A percentile compares a stretch with the other conserved stretches of the same genome.
These are phyloP conservation scores for Poecilia velifera DNA, from an alignment of 2,797 vertebrate species.

Conservation along the genomic window DNA sequence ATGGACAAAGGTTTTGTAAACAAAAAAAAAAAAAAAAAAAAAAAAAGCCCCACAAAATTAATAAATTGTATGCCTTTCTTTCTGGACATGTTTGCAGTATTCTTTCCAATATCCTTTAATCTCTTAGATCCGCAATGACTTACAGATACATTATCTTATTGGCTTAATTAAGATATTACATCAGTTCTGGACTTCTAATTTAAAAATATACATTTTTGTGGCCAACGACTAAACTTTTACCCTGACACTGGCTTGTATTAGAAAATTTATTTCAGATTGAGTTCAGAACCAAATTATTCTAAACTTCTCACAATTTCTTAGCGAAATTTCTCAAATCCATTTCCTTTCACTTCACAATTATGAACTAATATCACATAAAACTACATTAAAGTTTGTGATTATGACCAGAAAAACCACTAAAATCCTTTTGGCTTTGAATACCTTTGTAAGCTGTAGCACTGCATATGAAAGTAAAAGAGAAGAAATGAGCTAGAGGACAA, in stretches of 20 bases:
- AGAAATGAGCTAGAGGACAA: conserved; percentile 32
- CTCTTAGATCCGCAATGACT: background rate
- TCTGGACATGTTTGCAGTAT: too few relatives aligned
- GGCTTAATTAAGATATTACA: background rate
- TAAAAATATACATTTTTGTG: background rate
- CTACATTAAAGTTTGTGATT: background rate
- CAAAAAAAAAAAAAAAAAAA: background rate
- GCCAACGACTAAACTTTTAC: background rate
- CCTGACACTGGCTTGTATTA: background rate
- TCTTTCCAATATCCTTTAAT: background rate
- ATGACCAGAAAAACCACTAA: background rate
- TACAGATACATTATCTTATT: background rate
- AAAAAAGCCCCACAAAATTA: background rate
- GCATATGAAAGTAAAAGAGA: conserved; percentile 18
- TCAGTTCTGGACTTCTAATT: background rate
- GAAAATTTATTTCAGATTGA: background rate
- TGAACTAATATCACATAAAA: background rate
- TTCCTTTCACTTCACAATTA: background rate
- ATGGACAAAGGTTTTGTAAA: background rate
- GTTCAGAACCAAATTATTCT: background rate
- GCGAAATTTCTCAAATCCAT: background rate
- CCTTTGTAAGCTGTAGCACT: background rate
- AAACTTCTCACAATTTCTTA: background rate
- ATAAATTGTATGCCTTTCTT: background rate
- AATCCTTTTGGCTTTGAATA: background rate